Evolutionary conservation across 2,113 vertebrate genomes (phyloP), one percentile per base, ranked within the genome.

Genomic region (Laterallus jamaicensis): DNA sequence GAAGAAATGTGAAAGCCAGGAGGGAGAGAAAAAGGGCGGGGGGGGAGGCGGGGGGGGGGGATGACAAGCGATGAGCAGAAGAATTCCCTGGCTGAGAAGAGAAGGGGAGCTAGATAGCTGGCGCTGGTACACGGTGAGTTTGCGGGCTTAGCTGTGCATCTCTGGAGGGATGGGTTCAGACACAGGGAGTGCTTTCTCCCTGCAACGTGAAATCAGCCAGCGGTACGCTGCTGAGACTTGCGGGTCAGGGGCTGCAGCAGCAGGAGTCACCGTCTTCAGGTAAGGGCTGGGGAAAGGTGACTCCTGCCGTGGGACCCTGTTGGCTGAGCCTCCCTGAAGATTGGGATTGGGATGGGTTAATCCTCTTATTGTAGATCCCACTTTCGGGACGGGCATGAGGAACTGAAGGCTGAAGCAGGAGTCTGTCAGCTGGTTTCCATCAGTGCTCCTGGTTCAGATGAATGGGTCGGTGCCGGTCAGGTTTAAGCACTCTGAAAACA

Each of bases 361-460:
- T 66, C 42, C 10, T 40, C n/a, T 12, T 52, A 0, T 16, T 87
- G 74, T 63, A 47, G 9, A 39, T 56, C 60, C 49, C 11, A 17
- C 7, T 18, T 35, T 80, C 0, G 0, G 32, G 22, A 39, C 0
- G 0, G 69, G 18, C 22, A 64, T 3, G 39, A 81, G 49, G 56
- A 66, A 9, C 42, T 52, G 52, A 39, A 88, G 47, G 49, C 28
- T 1, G 1, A 79, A 88, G 32, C 0, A 1, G 18, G 47, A 58
- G 6, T 47, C 55, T 3, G 0, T 82, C 67, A 91, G 44, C 21
- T 47, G 14, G 9, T 62, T 22, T 73, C 60, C 9, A 3, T 42
- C 71, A 90, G 73, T 2, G 3, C 28, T 90, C 26, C 35, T 58
- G 69, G 37, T 49, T 18, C 56, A 77, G 40, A 26, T 16, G 20